These are phyloP conservation scores for Eupithecia insigniata DNA, from an alignment of 2,888 invertebrate species.

Conservation along the genomic window DNA sequence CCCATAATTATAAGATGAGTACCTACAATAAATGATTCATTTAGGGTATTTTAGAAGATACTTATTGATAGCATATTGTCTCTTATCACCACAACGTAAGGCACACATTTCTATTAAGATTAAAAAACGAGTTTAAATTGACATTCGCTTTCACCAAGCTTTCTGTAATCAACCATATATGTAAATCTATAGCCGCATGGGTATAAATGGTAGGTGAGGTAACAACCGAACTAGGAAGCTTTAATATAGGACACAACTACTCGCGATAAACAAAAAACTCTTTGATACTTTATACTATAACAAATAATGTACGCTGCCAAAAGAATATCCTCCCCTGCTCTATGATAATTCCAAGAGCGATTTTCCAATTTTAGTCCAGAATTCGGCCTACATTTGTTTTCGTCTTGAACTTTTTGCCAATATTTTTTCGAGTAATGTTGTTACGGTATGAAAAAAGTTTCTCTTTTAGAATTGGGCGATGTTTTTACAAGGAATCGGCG, in stretches of 20 bases:
- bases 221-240: neutral
- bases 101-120: neutral
- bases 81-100: neutral
- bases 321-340: slow-evolving; percentile 51
- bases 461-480: slow-evolving; percentile 30
- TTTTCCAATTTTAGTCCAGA: slow-evolving; percentile 42
- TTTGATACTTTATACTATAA: slow-evolving; percentile 45
- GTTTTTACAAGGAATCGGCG: slow-evolving; percentile 28
- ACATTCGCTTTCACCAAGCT: neutral
- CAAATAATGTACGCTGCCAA: slow-evolving; percentile 57
- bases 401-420: slow-evolving; percentile 38
- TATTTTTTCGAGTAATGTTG: slow-evolving; percentile 34
- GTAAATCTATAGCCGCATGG: slow-evolving; percentile 38
- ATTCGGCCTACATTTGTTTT: slow-evolving; percentile 34
- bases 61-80: neutral
- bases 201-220: neutral
- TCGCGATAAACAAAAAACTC: slow-evolving; percentile 60
- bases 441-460: slow-evolving; percentile 39
- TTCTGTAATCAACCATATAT: neutral
- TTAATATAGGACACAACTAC: slow-evolving; percentile 47
- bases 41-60: neutral
- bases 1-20: neutral
- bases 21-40: neutral
- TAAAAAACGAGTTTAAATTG: neutral
- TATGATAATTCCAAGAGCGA: slow-evolving; percentile 41